Conservation (phyloP, 2,113 vertebrate genomes). For the Dromaius novaehollandiae region DNA sequence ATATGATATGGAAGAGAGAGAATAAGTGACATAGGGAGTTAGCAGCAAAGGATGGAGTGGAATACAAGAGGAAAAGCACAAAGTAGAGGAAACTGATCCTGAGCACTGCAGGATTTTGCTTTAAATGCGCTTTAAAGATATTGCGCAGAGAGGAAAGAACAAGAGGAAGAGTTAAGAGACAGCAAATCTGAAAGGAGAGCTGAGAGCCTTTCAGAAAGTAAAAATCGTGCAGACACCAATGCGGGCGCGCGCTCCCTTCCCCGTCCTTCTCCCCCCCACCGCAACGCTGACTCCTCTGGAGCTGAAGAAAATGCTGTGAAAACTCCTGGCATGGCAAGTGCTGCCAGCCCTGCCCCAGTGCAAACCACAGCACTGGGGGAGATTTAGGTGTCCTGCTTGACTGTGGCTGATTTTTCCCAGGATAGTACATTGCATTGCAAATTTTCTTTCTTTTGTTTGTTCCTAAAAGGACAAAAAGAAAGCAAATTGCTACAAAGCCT, state of each 20-base stretch:
- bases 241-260: background rate
- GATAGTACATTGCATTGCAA: background rate
- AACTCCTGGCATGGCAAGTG: accelerated
- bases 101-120: background rate
- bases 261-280: background rate
- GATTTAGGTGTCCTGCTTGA: background rate
- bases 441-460: background rate
- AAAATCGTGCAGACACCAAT: background rate
- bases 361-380: background rate
- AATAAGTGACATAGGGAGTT: background rate
- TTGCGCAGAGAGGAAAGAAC: background rate
- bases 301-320: background rate
- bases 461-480: background rate
- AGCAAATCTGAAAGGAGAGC: background rate
- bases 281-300: background rate
- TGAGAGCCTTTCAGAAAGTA: background rate
- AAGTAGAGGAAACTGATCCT: background rate
- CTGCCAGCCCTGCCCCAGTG: background rate
- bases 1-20: accelerated
- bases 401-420: background rate
- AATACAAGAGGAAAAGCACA: background rate
- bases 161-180: background rate
- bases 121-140: background rate
- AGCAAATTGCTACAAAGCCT: background rate
- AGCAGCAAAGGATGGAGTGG: background rate